These are phyloP conservation scores for Onthophagus sagittarius DNA, from an alignment of 2,888 invertebrate species.

Conservation along the genomic window DNA sequence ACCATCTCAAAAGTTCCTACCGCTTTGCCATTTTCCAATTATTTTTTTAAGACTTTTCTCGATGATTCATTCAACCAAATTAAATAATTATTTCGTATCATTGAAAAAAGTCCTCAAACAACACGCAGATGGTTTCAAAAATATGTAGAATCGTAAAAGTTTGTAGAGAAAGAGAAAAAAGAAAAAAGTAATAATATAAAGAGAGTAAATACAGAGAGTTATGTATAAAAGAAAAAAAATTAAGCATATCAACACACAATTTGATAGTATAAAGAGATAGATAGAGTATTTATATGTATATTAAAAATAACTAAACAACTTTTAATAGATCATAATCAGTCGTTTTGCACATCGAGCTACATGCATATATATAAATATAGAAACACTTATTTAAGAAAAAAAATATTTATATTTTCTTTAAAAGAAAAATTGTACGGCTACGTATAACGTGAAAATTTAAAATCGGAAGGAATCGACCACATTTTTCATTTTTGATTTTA, in stretches of 20 bases:
- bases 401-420: slow-evolving; percentile 1
- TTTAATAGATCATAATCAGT: slow-evolving; percentile 18
- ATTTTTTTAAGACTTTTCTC: background rate
- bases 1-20: slow-evolving; percentile 93
- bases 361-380: slow-evolving; percentile 36
- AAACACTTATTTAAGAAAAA: slow-evolving; percentile 28
- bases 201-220: slow-evolving; percentile 17
- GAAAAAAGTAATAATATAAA: slow-evolving; percentile 16
- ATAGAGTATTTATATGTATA: slow-evolving; percentile 8
- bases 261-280: slow-evolving; percentile 16
- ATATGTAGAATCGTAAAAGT: slow-evolving; percentile 2
- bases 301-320: background rate
- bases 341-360: slow-evolving; percentile 38
- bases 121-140: background rate
- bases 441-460: background rate
- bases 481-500: background rate
- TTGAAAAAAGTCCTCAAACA: background rate
- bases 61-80: background rate
- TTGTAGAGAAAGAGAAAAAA: background rate
- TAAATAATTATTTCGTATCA: background rate
- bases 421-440: background rate
- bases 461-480: background rate
- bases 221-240: slow-evolving; percentile 37
- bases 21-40: slow-evolving; percentile 43
- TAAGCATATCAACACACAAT: slow-evolving; percentile 47